phyloP scores from a whole-genome alignment of 2,888 invertebrate genomes.

The Gortyna flavago region DNA sequence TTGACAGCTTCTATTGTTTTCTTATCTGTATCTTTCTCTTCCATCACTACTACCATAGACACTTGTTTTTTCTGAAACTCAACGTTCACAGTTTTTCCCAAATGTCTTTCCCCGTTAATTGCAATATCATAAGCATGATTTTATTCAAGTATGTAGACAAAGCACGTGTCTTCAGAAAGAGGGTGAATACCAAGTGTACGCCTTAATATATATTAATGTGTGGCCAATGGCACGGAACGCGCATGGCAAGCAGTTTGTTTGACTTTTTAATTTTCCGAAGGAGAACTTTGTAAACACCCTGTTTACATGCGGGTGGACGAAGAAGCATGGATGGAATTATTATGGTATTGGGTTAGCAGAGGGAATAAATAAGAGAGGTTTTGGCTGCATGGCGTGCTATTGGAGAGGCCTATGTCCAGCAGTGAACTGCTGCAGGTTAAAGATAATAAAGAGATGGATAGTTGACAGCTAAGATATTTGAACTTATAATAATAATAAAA shows the following conservation, averaged over 20 bases:
- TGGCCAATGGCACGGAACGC: constrained; percentile 72
- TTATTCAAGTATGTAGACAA: constrained; percentile 54
- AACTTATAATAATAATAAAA: no score
- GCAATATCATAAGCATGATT: constrained; percentile 29
- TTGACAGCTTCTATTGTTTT: neutral
- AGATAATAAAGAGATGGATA: neutral
- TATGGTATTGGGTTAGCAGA: neutral
- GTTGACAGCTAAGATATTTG: neutral
- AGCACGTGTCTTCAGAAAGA: constrained; percentile 64
- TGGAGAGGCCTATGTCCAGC: no score
- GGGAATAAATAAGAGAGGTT: neutral
- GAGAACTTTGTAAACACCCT: constrained; percentile 53
- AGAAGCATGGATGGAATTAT: neutral
- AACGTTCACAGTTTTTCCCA: neutral
- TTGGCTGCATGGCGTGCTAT: neutral
- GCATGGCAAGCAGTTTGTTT: constrained; percentile 68
- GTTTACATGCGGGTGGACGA: constrained; percentile 17
- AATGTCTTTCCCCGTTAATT: constrained; percentile 37
- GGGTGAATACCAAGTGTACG: constrained; percentile 73
- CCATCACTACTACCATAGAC: neutral
- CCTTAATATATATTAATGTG: constrained; percentile 79
- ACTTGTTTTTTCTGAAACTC: neutral
- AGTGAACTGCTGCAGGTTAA: neutral
- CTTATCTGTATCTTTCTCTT: neutral
- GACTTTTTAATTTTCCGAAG: constrained; percentile 62